A percentile compares a stretch with the other conserved stretches of the same genome.
Evolutionary conservation across 2,888 invertebrate species (phyloP).

Genomic region (Cheilosia scutellata): DNA sequence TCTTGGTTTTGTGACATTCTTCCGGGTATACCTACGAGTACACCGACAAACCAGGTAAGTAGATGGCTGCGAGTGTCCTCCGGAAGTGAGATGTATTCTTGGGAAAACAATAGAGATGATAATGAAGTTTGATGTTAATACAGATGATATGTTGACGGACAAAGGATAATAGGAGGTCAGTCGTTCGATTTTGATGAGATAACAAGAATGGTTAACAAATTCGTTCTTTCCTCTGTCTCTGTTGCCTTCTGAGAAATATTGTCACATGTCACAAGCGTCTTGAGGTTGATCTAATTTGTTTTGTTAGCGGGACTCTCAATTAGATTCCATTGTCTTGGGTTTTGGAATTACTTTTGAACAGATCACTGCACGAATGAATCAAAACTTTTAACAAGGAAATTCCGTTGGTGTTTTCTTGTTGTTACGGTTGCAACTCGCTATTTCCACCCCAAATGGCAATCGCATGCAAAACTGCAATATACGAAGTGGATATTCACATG

Average conservation of each 20-base stretch:
- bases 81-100: constrained; percentile 63
- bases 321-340: constrained; percentile 46
- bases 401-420: neutral
- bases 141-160: constrained; percentile 31
- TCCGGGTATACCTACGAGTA: constrained; percentile 1
- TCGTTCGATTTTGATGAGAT: constrained; percentile 48
- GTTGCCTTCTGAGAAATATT: constrained; percentile 43
- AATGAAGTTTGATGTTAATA: constrained; percentile 71
- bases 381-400: constrained; percentile 59
- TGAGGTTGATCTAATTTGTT: constrained; percentile 40
- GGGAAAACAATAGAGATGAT: constrained; percentile 63
- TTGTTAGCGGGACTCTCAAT: constrained; percentile 38
- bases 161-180: constrained; percentile 52
- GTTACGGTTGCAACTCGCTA: neutral
- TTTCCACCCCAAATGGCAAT: constrained; percentile 32
- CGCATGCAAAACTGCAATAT: constrained; percentile 71
- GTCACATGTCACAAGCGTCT: constrained; percentile 46
- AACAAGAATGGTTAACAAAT: constrained; percentile 48
- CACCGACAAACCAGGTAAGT: constrained; percentile 36
- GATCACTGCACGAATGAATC: constrained; percentile 41
- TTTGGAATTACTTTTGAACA: neutral
- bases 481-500: constrained; percentile 40
- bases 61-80: constrained; percentile 11
- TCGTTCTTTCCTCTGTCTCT: too few species aligned
- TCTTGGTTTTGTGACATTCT: constrained; percentile 32